Evolutionary conservation across 30 jellyfish, hydroid and myxozoan species (phyloP), one percentile per base, ranked within the genome.

Genomic region (Aurelia aurita complex sp. Pacific): DNA sequence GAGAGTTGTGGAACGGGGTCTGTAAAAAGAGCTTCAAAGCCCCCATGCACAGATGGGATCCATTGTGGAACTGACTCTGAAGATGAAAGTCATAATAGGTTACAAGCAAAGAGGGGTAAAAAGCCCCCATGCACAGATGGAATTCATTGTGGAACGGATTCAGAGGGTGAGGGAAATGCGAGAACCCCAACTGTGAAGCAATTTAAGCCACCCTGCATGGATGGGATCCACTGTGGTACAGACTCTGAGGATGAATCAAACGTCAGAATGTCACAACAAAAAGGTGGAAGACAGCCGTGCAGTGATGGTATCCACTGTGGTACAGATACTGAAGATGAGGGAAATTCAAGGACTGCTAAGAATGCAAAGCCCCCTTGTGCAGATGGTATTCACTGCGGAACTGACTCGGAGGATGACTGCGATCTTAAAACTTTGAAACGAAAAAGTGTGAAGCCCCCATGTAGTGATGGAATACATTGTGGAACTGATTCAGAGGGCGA

Each of bases 111-210:
- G 63, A 34, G 42, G 17, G 79, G 17, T 2, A 1, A 10, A 5
- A 66, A 77, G 85, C 74, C 68, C 4, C 74, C 75, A 4, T 86
- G 96, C 71, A 61, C 85, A 0, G 96, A 86, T 69, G 90, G 96
- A 17, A 76, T 86, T 33, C 96, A 86, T 68, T 86, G 96, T 86
- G 96, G 96, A 35, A 86, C 96, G 17, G 96, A 86, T 19, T 79
- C 84, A 9, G 90, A 86, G 51, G 96, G 40, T 19, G 96, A 86
- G 60, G 90, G 66, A 52, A 74, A 42, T 14, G 18, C 79, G 19
- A 23, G 15, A 12, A 36, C n/a, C 16, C 63, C 12, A 32, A 52
- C 77, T 23, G 32, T 32, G 10, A 81, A 50, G 3, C 17, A n/a
- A 0, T 29, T 15, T 29, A 46, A 68, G 54, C 77, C 76, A 55